A percentile compares a stretch with the other conserved stretches of the same genome.
phyloP scores from a whole-genome alignment of 2,888 invertebrate genomes.

The Dichetophora obliterata region DNA sequence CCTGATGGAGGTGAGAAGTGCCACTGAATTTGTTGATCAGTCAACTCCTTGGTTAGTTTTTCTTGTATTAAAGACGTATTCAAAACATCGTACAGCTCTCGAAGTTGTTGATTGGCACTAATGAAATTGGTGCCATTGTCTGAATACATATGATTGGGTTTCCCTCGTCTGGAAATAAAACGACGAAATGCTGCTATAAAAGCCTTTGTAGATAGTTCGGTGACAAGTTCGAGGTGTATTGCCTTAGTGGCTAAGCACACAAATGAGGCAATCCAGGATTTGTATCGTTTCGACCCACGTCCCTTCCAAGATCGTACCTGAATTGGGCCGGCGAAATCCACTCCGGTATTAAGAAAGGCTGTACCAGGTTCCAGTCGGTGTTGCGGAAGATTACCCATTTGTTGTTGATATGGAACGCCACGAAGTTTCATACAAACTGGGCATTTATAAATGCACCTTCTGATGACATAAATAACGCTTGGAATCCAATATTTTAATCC shows the following conservation, averaged over 20 bases:
- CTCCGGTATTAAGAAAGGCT: background rate
- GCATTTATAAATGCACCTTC: too few relatives aligned
- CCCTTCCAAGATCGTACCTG: too few relatives aligned
- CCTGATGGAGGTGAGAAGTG: too few relatives aligned
- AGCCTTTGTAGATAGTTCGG: background rate
- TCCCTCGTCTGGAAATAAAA: background rate
- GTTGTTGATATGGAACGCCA: constrained; percentile 39
- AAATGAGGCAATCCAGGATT: background rate
- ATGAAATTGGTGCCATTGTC: too few relatives aligned
- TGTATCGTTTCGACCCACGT: background rate
- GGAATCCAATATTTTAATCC: too few relatives aligned
- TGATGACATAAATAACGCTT: too few relatives aligned
- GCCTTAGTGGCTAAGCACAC: background rate
- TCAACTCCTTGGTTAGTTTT: too few relatives aligned
- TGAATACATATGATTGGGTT: background rate
- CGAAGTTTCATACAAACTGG: too few relatives aligned
- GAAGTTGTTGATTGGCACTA: too few relatives aligned
- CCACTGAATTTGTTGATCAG: too few relatives aligned
- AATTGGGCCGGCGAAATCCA: background rate
- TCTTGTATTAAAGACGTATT: too few relatives aligned
- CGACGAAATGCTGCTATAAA: background rate
- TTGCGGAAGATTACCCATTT: background rate
- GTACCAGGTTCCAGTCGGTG: background rate
- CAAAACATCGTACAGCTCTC: background rate
- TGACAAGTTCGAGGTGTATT: too few relatives aligned